Evolutionary conservation across 2,888 invertebrate genomes (phyloP).

Genomic region (Nephrotoma flavescens): DNA sequence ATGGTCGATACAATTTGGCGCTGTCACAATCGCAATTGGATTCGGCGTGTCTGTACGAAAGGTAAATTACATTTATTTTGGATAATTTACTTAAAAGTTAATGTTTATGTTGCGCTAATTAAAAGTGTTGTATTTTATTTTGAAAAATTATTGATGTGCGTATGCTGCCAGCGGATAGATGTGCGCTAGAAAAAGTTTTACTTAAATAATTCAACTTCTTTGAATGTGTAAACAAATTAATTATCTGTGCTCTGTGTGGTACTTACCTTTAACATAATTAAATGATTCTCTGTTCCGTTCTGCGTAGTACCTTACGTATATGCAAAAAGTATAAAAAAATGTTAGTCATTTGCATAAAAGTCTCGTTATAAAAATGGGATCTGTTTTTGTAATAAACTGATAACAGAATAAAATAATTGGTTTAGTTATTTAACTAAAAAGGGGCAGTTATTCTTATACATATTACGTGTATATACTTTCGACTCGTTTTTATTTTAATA

Average conservation of each 20-base stretch:
- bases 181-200: too few species aligned
- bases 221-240: neutral
- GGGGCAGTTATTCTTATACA: neutral
- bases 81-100: neutral
- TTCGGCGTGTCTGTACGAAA: conserved; percentile 67
- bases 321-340: neutral
- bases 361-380: neutral
- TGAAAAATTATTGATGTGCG: neutral
- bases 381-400: neutral
- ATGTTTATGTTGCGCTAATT: neutral
- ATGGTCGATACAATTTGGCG: conserved; percentile 61
- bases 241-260: neutral
- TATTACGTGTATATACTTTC: neutral
- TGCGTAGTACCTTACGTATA: neutral
- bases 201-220: too few species aligned
- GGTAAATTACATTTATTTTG: conserved; percentile 38
- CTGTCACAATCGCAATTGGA: conserved; percentile 59
- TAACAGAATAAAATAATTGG: neutral
- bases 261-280: neutral
- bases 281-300: neutral
- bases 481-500: neutral
- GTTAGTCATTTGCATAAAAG: neutral
- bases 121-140: neutral
- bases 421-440: neutral
- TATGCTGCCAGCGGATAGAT: neutral